These are phyloP conservation scores for Hirtodrosophila trivittata DNA, from an alignment of 2,888 invertebrate species.

Conservation along the genomic window DNA sequence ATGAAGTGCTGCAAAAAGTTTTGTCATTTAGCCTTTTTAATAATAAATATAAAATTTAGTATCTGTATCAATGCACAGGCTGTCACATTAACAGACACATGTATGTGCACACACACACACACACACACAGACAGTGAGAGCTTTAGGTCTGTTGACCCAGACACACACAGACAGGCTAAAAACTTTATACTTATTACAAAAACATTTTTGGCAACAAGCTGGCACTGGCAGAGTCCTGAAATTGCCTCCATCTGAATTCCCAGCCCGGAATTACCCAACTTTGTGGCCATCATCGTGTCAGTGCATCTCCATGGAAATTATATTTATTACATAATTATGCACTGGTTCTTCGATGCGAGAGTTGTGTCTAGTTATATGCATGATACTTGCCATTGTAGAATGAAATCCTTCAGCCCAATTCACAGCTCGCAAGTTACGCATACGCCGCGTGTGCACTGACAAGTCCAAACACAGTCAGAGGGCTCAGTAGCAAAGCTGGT, in stretches of 20 bases:
- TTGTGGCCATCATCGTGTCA: constrained; percentile 14
- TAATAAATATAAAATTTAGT: constrained; percentile 64
- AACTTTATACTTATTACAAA: constrained; percentile 39
- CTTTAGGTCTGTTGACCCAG: constrained; percentile 53
- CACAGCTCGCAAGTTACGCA: constrained; percentile 12
- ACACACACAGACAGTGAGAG: constrained; percentile 9
- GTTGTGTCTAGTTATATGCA: constrained; percentile 27
- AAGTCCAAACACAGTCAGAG: background rate
- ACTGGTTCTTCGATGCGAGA: constrained; percentile 45
- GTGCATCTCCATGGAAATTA: constrained; percentile 62
- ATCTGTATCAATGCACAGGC: constrained; percentile 33
- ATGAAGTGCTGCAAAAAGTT: constrained; percentile 58
- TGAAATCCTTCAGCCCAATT: background rate
- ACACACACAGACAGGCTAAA: constrained; percentile 6
- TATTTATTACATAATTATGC: constrained; percentile 77
- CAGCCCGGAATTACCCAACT: constrained; percentile 1
- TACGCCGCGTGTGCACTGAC: constrained; percentile 25
- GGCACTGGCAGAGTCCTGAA: no score
- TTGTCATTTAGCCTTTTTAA: constrained; percentile 77
- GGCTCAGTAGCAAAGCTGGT: no score
- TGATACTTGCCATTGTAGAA: constrained; percentile 4
- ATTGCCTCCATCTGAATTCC: constrained; percentile 19
- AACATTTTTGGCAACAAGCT: constrained; percentile 41
- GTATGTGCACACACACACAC: constrained; percentile 8
- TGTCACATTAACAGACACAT: constrained; percentile 44